phyloP scores from a whole-genome alignment of 2,797 vertebrate species.

The Melanotaenia nigrans region DNA sequence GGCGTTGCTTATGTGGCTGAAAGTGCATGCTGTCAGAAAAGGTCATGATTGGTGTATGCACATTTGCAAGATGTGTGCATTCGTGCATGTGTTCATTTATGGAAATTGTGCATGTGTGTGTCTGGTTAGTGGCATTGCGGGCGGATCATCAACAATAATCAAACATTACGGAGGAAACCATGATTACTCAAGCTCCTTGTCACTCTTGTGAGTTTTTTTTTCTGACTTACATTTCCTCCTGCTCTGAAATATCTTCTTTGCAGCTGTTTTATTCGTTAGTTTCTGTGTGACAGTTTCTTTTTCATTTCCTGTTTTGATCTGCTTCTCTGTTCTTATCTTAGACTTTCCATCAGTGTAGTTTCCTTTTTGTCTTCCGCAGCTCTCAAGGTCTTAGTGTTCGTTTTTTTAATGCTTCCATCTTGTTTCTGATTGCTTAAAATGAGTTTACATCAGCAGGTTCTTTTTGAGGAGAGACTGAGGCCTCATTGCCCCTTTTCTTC shows the following conservation, averaged over 20 bases:
- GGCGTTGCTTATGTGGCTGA: conserved; percentile 38
- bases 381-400: not conserved
- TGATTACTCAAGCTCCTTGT: conserved; percentile 49
- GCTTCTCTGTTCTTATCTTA: not conserved
- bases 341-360: not conserved
- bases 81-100: conserved; percentile 60
- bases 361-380: not conserved
- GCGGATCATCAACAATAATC: conserved; percentile 68
- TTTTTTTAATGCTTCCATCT: not conserved
- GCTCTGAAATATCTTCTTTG: conserved; percentile 33
- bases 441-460: conserved; percentile 28
- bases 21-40: conserved; percentile 48
- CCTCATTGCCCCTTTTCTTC: conserved; percentile 27
- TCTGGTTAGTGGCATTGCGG: conserved; percentile 39
- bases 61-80: conserved; percentile 55
- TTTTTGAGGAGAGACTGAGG: conserved; percentile 32
- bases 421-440: conserved; percentile 1
- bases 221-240: conserved; percentile 11
- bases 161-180: conserved; percentile 67
- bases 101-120: conserved; percentile 27
- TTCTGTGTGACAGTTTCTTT: conserved; percentile 1
- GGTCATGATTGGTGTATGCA: conserved; percentile 48
- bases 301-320: conserved; percentile 36
- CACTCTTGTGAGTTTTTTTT: conserved; percentile 39
- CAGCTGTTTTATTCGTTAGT: conserved; percentile 19